These are phyloP conservation scores for Neofelis nebulosa DNA, from an alignment of 2,113 vertebrate genomes.

Conservation along the genomic window DNA sequence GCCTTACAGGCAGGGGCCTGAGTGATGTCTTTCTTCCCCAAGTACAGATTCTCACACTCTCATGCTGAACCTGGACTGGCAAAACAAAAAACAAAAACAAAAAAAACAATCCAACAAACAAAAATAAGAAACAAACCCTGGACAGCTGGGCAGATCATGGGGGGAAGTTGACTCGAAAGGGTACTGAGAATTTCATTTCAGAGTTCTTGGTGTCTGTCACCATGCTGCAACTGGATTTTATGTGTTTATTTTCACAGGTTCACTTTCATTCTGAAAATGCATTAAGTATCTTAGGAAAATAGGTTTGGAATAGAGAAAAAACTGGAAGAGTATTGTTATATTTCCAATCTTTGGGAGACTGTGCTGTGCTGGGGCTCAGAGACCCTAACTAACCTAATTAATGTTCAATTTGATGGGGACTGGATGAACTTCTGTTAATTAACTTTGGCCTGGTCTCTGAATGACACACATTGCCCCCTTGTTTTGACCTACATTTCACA, in stretches of 20 bases:
- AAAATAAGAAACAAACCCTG: neutral
- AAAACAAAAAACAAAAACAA: neutral
- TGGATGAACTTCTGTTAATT: neutral
- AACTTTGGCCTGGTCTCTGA: neutral
- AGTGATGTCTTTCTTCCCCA: neutral
- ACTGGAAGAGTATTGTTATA: neutral
- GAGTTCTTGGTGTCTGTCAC: neutral
- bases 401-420: neutral
- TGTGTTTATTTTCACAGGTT: neutral
- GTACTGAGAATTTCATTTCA: neutral
- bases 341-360: neutral
- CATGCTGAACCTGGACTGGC: neutral
- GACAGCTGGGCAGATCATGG: neutral
- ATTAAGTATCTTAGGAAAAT: neutral
- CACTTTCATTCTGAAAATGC: neutral
- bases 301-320: neutral
- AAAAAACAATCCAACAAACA: neutral
- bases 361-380: neutral
- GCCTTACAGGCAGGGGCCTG: neutral
- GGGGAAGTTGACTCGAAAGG: neutral
- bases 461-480: neutral
- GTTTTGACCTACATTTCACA: neutral
- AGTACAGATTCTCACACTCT: neutral
- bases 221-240: neutral
- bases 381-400: neutral